Conservation (phyloP, 2,113 vertebrate genomes). For the Oplegnathus fasciatus region DNA sequence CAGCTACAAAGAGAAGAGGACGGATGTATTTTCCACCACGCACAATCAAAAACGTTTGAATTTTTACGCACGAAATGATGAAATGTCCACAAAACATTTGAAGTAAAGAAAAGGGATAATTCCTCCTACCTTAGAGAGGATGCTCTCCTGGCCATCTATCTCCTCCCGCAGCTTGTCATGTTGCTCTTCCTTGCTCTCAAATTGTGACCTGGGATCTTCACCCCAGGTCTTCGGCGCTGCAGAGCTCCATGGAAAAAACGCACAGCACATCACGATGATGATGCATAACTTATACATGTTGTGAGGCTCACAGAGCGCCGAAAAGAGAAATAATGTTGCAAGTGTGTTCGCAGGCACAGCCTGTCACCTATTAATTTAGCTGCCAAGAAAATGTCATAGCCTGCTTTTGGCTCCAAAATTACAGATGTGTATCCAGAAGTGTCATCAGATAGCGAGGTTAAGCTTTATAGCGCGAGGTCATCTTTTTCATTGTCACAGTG, state of each 20-base stretch:
- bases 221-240: slow-evolving; percentile 56
- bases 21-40: slow-evolving; percentile 72
- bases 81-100: background rate
- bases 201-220: slow-evolving; percentile 27
- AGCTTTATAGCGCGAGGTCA: slow-evolving; percentile 20
- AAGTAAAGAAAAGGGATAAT: background rate
- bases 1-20: slow-evolving; percentile 88
- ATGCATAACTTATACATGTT: slow-evolving; percentile 67
- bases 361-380: slow-evolving; percentile 29
- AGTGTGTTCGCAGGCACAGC: slow-evolving; percentile 30
- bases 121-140: slow-evolving; percentile 88
- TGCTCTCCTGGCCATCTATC: slow-evolving; percentile 86
- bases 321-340: background rate
- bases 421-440: background rate
- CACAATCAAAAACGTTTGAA: slow-evolving; percentile 45
- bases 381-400: slow-evolving; percentile 43
- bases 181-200: slow-evolving; percentile 25
- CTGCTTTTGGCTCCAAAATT: slow-evolving; percentile 18
- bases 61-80: slow-evolving; percentile 25
- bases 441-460: slow-evolving; percentile 9
- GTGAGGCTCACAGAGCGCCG: slow-evolving; percentile 14
- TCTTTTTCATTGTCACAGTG: slow-evolving; percentile 21
- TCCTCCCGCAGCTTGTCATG: slow-evolving; percentile 83
- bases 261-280: slow-evolving; percentile 61
- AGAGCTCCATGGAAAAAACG: slow-evolving; percentile 44